Evolutionary conservation across 2,797 vertebrate genomes (phyloP).

Genomic region (Malurus leucopterus): DNA sequence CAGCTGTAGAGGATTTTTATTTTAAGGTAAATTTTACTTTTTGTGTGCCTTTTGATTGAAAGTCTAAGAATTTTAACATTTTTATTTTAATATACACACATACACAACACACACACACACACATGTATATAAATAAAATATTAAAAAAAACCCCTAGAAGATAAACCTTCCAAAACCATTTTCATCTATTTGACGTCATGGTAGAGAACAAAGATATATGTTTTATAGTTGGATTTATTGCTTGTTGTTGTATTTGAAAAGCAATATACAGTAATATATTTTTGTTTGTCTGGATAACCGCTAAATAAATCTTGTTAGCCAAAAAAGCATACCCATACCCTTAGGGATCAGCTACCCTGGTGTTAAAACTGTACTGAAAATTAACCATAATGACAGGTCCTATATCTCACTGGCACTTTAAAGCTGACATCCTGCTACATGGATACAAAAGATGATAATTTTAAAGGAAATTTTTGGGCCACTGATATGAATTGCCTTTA

Average conservation of each 20-base stretch:
- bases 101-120: accelerated
- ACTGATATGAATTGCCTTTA: slow-evolving; percentile 83
- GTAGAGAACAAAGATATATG: slow-evolving; percentile 11
- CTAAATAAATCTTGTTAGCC: slow-evolving; percentile 73
- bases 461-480: slow-evolving; percentile 87
- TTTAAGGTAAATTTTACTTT: not conserved
- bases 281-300: slow-evolving; percentile 66
- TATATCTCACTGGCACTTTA: slow-evolving; percentile 78
- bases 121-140: not conserved
- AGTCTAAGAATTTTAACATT: not conserved
- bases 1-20: not conserved
- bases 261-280: slow-evolving; percentile 53
- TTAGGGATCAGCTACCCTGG: slow-evolving; percentile 60
- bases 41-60: not conserved
- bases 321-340: slow-evolving; percentile 58
- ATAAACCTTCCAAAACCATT: not conserved
- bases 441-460: slow-evolving; percentile 84
- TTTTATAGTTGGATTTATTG: slow-evolving; percentile 25
- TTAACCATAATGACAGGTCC: slow-evolving; percentile 79
- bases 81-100: not conserved
- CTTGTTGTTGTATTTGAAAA: slow-evolving; percentile 70
- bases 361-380: slow-evolving; percentile 75
- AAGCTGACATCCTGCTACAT: slow-evolving; percentile 80
- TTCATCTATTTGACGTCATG: not conserved
- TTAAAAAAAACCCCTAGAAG: not conserved